Conservation (phyloP, 2,888 invertebrate species). For the Drosophila paramelanica region DNA sequence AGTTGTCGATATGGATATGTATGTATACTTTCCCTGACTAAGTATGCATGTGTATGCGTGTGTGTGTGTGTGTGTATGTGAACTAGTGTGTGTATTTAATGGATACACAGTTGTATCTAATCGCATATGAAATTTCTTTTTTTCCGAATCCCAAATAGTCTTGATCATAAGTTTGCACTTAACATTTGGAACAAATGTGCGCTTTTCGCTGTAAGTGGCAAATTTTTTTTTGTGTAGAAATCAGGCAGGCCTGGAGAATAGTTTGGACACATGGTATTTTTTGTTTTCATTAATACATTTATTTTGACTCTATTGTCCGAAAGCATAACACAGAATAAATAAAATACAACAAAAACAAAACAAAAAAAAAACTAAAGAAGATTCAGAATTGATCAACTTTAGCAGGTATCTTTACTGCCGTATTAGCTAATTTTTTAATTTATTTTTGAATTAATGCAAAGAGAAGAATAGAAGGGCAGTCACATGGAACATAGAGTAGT, state of each 20-base stretch:
- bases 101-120: conserved; percentile 65
- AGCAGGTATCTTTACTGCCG: conserved; percentile 59
- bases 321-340: conserved; percentile 6
- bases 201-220: not conserved
- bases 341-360: conserved; percentile 8
- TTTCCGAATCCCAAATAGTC: conserved; percentile 26
- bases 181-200: conserved; percentile 11
- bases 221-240: not conserved
- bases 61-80: conserved; percentile 2
- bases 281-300: conserved; percentile 1
- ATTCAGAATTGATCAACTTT: conserved; percentile 9
- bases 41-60: not conserved
- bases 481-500: conserved; percentile 14
- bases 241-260: conserved; percentile 33
- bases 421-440: conserved; percentile 40
- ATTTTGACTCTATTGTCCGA: conserved; percentile 21
- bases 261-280: conserved; percentile 7
- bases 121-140: conserved; percentile 50
- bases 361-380: not conserved
- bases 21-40: conserved; percentile 8
- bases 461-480: not conserved
- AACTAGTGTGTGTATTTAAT: conserved; percentile 48
- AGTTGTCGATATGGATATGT: conserved; percentile 61
- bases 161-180: conserved; percentile 15
- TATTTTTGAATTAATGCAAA: conserved; percentile 1